Evolutionary conservation across 35 echinoderm and acorn worm genomes (phyloP).

Genomic region (Holothuria glaberrima): DNA sequence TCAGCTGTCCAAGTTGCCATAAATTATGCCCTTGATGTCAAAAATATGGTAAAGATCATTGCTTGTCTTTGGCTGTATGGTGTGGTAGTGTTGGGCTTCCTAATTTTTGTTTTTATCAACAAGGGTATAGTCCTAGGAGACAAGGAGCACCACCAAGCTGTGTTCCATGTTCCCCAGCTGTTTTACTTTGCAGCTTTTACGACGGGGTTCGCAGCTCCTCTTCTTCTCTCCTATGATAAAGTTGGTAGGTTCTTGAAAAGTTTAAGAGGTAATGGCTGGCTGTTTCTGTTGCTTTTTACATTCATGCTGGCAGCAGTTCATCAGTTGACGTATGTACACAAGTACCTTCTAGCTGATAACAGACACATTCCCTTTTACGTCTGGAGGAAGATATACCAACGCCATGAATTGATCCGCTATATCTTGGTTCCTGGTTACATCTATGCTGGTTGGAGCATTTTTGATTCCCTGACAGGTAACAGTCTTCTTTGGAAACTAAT

Average conservation of each 20-base stretch:
- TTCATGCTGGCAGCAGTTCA: slow-evolving; percentile 58
- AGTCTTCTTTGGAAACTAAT: slow-evolving; percentile 81
- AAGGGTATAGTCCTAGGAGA: slow-evolving; percentile 93
- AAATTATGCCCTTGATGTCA: slow-evolving; percentile 51
- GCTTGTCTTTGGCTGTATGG: slow-evolving; percentile 74
- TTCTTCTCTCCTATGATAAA: slow-evolving; percentile 52
- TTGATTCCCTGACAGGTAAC: slow-evolving; percentile 64
- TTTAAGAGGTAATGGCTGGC: slow-evolving; percentile 53
- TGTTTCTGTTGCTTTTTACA: slow-evolving; percentile 33
- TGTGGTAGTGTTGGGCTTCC: slow-evolving; percentile 65
- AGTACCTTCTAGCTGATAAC: slow-evolving; percentile 93
- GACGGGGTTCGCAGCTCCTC: slow-evolving; percentile 66
- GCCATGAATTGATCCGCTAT: slow-evolving; percentile 63
- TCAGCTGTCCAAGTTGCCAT: slow-evolving; percentile 51
- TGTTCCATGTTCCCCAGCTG: slow-evolving; percentile 84
- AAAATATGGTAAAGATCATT: slow-evolving; percentile 66
- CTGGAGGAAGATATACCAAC: slow-evolving; percentile 82
- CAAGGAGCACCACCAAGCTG: slow-evolving; percentile 75
- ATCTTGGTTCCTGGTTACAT: slow-evolving; percentile 77
- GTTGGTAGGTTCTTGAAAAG: slow-evolving; percentile 63
- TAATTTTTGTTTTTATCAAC: slow-evolving; percentile 82
- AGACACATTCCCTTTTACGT: slow-evolving; percentile 90
- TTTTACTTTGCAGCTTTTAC: slow-evolving; percentile 89
- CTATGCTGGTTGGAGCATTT: slow-evolving; percentile 87
- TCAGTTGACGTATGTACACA: slow-evolving; percentile 84